Base-by-base conservation (phyloP, 2,888 invertebrate genomes). In the Prosopocoilus inquinatus region DNA sequence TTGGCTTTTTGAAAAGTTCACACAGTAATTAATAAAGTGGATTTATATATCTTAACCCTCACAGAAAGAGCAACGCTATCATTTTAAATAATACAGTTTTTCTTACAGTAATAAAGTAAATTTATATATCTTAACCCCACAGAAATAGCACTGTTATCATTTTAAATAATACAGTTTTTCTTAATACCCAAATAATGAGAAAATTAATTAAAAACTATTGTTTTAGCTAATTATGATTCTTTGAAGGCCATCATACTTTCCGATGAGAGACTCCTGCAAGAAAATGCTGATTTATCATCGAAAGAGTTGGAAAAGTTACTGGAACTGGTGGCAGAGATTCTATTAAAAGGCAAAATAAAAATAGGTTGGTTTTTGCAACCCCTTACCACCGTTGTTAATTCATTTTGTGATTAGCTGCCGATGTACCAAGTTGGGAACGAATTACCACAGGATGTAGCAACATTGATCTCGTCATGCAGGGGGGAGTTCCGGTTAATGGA, bases 401-500 rank as follows among this genome's bases (percentile, higher is more conserved):
- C 35, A 44, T 58, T 51, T 33, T 11, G 33, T 49, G 38, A 61
- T 50, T 59, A 57, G 68, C 75, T 45, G 58, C 61, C 36, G 58
- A 65, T 48, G 53, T 69, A 7, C 55, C 58, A 12, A 51, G 59
- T 32, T 70, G 68, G 67, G 44, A 55, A 28, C 74, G 68, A 64
- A 58, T 83, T 59, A 67, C 72, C 41, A 79, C 78, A 50, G 89
- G 90, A 8, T 89, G 87, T 73, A 43, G 66, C 47, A 70, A 72
- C 50, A 76, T 91, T 50, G 85, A 91, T 72, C 67, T 67, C 32
- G 71, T 84, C 58, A 72, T 89, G 15, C 75, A 77, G 63, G 91
- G 91, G 53, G 93, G 93, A 32, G 79, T 91, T 55, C 77, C 84
- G 44, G 77, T 77, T 63, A 82, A 83, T 60, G 86, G 89, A 20